phyloP scores from a whole-genome alignment of 1,140 invertebrate genomes.

The Orius insidiosus region DNA sequence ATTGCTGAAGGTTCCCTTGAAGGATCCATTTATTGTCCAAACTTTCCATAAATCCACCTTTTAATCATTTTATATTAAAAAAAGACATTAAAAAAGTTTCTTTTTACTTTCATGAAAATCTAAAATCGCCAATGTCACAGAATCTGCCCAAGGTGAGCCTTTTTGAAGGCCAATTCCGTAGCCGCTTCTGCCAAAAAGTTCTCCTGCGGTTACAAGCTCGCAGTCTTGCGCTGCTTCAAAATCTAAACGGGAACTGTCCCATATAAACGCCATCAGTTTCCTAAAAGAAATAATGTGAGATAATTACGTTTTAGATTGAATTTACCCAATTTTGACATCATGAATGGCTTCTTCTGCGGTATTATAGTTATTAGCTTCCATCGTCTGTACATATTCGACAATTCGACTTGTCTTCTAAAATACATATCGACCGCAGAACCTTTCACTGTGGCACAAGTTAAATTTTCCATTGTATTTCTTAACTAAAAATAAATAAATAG shows the following conservation, averaged over 20 bases:
- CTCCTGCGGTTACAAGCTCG: slow-evolving; percentile 90
- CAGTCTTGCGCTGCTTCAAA: slow-evolving; percentile 97
- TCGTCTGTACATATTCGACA: slow-evolving; percentile 99
- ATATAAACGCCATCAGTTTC: slow-evolving; percentile 95
- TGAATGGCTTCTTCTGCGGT: slow-evolving; percentile 87
- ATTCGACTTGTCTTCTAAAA: slow-evolving; percentile 84
- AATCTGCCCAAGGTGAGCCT: slow-evolving; percentile 87
- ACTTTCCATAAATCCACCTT: slow-evolving; percentile 93
- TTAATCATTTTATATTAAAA: no score
- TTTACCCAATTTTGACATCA: slow-evolving; percentile 82
- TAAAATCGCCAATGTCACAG: slow-evolving; percentile 80
- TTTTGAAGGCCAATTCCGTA: slow-evolving; percentile 93
- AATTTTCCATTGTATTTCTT: slow-evolving; percentile 95
- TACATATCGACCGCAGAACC: slow-evolving; percentile 95
- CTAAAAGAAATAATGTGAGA: no score
- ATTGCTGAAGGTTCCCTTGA: slow-evolving; percentile 68
- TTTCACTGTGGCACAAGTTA: slow-evolving; percentile 94
- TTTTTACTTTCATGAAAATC: slow-evolving; percentile 93
- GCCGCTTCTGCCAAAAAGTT: slow-evolving; percentile 91
- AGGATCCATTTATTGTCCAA: slow-evolving; percentile 94
- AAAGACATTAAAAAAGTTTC: no score
- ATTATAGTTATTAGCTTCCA: slow-evolving; percentile 93
- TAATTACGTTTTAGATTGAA: background rate
- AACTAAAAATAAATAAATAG: slow-evolving; percentile 41
- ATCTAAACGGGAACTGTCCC: slow-evolving; percentile 96